A percentile compares a stretch with the other conserved stretches of the same genome.
These are phyloP conservation scores for Arizona elegans DNA, from an alignment of 2,113 vertebrate genomes.

Conservation along the genomic window DNA sequence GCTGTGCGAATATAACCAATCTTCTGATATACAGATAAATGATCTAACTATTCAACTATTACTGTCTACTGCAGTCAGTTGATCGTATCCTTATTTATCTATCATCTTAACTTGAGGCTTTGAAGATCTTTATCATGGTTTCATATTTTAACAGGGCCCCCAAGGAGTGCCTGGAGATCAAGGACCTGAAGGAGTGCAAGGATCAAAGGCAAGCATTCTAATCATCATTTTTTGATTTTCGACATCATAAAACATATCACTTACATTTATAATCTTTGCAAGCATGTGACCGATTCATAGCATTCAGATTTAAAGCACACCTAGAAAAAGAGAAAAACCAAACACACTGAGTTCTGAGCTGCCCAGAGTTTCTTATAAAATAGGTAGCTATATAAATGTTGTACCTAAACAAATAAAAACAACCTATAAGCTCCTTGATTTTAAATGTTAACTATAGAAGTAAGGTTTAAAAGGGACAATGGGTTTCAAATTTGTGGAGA, in stretches of 20 bases:
- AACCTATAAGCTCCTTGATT: background rate
- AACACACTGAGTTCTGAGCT: background rate
- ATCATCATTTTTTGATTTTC: conserved; percentile 23
- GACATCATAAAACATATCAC: background rate
- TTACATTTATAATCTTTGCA: background rate
- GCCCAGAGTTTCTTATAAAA: background rate
- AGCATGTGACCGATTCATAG: background rate
- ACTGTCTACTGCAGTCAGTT: conserved; percentile 2
- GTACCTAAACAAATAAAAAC: background rate
- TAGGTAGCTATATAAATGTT: background rate
- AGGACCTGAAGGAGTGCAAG: conserved; percentile 82
- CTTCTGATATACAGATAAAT: background rate
- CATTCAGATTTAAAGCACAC: conserved; percentile 1
- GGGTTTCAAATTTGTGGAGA: background rate
- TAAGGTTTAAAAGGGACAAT: background rate
- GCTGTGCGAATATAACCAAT: background rate
- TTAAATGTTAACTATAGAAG: accelerated
- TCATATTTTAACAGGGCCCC: conserved; percentile 73
- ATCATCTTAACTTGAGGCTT: background rate
- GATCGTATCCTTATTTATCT: conserved; percentile 6
- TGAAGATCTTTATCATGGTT: conserved; percentile 23
- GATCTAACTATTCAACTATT: background rate
- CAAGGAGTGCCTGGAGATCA: conserved; percentile 82
- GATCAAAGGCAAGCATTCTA: conserved; percentile 74
- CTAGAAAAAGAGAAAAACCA: background rate